Conservation (phyloP, 2,113 vertebrate genomes). For the Macheiramphus alcinus region DNA sequence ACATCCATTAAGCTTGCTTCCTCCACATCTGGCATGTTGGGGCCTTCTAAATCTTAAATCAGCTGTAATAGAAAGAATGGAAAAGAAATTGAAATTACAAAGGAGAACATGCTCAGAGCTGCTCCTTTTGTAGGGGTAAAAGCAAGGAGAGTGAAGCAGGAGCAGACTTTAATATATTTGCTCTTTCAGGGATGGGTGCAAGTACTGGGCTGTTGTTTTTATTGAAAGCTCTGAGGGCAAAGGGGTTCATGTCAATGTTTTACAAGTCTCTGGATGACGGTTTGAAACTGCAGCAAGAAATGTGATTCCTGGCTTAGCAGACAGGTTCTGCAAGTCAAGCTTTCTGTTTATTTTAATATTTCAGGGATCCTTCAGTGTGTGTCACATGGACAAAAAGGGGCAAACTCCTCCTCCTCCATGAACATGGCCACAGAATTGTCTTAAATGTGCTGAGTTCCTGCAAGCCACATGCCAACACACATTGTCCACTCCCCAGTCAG, state of each 20-base stretch:
- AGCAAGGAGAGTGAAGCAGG: neutral
- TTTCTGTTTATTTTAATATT: constrained; percentile 69
- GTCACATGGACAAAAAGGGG: constrained; percentile 36
- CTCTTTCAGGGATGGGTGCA: constrained; percentile 42
- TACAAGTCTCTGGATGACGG: constrained; percentile 22
- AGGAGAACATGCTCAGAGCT: neutral
- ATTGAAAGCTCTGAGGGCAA: constrained; percentile 42
- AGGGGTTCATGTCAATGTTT: constrained; percentile 40
- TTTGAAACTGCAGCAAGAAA: constrained; percentile 59
- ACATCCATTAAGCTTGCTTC: constrained; percentile 8
- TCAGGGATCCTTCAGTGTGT: constrained; percentile 54
- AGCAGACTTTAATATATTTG: constrained; percentile 24
- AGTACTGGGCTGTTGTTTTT: constrained; percentile 39
- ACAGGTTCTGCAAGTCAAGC: constrained; percentile 68
- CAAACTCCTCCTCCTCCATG: constrained; percentile 20
- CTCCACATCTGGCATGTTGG: neutral
- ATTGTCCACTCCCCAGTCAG: neutral
- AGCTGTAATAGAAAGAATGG: neutral
- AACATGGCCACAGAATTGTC: neutral
- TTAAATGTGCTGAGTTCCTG: constrained; percentile 33
- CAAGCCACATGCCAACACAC: neutral
- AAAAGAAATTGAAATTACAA: constrained; percentile 13
- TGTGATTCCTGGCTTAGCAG: constrained; percentile 65
- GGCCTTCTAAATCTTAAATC: constrained; percentile 41
- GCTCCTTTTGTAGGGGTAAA: neutral